A percentile compares a stretch with the other conserved stretches of the same genome.
Conservation (phyloP, 2,888 invertebrate genomes). For the Eupithecia vulgata region DNA sequence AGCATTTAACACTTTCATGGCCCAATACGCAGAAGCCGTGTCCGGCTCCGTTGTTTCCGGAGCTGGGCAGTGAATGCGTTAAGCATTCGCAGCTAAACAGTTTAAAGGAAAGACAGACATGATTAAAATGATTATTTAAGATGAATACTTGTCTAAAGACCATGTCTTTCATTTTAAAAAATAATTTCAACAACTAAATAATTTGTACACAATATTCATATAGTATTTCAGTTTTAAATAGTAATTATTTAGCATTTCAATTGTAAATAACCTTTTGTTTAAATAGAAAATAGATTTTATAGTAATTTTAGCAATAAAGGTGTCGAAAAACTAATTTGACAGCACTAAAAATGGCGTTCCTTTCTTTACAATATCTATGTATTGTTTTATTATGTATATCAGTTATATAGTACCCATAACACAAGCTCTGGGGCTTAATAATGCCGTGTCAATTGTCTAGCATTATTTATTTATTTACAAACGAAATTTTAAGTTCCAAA, state of each 20-base stretch:
- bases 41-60: too few species aligned
- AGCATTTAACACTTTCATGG: too few species aligned
- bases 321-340: slow-evolving; percentile 14
- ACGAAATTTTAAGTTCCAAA: background rate
- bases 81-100: too few species aligned
- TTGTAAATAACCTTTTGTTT: slow-evolving; percentile 23
- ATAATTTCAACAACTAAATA: background rate
- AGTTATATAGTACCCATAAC: too few species aligned
- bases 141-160: background rate
- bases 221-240: background rate
- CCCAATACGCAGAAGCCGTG: too few species aligned
- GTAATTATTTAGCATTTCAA: slow-evolving; percentile 29
- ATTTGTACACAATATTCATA: background rate
- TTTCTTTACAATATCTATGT: too few species aligned
- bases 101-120: background rate
- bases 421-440: too few species aligned
- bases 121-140: background rate
- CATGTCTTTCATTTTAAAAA: background rate
- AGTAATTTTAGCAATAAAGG: slow-evolving; percentile 9
- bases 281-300: slow-evolving; percentile 21
- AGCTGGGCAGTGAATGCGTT: too few species aligned
- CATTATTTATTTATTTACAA: too few species aligned
- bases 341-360: background rate
- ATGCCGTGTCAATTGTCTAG: too few species aligned
- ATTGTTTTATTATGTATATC: too few species aligned